Conservation (phyloP, 2,888 invertebrate species). For the Drosophila vallismaia region DNA sequence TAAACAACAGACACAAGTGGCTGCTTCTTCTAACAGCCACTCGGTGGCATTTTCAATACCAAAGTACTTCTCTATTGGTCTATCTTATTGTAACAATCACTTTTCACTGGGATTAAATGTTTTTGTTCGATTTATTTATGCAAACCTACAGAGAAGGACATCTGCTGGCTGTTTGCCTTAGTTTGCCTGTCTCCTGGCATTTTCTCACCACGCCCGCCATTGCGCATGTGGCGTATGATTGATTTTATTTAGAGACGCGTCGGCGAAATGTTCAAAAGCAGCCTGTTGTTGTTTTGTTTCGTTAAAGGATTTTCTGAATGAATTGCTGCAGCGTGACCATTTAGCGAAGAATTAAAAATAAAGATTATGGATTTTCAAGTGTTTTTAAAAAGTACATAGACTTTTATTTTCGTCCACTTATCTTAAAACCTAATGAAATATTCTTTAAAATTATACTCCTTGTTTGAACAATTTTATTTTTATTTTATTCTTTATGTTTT, state of each 20-base stretch:
- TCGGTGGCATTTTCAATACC: not conserved
- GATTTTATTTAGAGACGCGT: slow-evolving; percentile 61
- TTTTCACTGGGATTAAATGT: not conserved
- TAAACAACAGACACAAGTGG: slow-evolving; percentile 65
- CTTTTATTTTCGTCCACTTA: too few relatives aligned
- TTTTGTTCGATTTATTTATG: slow-evolving; percentile 14
- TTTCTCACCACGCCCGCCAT: slow-evolving; percentile 47
- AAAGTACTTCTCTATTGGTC: not conserved
- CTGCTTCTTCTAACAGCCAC: slow-evolving; percentile 40
- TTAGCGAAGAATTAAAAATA: not conserved
- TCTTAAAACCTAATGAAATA: too few relatives aligned
- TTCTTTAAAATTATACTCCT: too few relatives aligned
- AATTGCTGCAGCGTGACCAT: slow-evolving; percentile 15
- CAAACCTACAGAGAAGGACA: slow-evolving; percentile 10
- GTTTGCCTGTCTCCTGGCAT: slow-evolving; percentile 43
- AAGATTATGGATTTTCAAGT: not conserved
- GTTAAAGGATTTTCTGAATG: slow-evolving; percentile 12
- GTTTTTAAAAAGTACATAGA: too few relatives aligned
- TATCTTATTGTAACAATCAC: not conserved
- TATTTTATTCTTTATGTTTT: too few relatives aligned
- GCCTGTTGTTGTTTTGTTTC: slow-evolving; percentile 38
- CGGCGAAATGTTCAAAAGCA: slow-evolving; percentile 2
- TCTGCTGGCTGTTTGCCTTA: slow-evolving; percentile 21
- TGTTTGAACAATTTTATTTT: too few relatives aligned
- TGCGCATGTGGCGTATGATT: slow-evolving; percentile 81